Base-by-base conservation (phyloP, 2,797 vertebrate genomes). In the Platalea minor region DNA sequence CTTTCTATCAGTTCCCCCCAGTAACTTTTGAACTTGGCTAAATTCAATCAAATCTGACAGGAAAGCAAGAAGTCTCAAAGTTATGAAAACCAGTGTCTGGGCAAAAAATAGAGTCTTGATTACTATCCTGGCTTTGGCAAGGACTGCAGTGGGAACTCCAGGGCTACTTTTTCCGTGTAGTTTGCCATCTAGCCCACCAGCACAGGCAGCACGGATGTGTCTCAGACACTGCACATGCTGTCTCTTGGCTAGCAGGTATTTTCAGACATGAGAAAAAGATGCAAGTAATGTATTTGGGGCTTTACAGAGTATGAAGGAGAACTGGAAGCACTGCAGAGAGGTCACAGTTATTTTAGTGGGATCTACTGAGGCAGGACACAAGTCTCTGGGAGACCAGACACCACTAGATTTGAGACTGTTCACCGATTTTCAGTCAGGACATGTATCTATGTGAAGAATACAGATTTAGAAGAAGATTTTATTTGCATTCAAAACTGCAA, bases 21-120 rank as follows among this genome's bases (percentile, higher is more conserved):
- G 45, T 53, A 74, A 56, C 45, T 85, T 84, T 59, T 85, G 74
- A 90, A 75, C 46, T 78, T 86, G 41, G 83, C 54, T 78, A 43
- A 88, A 75, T 64, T 88, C 35, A 75, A 26, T 83, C 21, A 67
- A 28, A 80, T 84, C n/a, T 78, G 69, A 53, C 35, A 75, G 65
- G 50, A 84, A 78, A 59, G 35, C 7, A 60, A 8, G 24, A 67
- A 91, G 28, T n/a, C 35, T 73, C 25, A 59, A 73, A 87, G 31
- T 54, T 56, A 53, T 1, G 6, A 51, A 93, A 85, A 85, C 59
- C 19, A n/a, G 26, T 2, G 3, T 10, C 7, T 61, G 50, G 39
- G 37, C 5, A 68, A 75, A 45, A 14, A 19, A 10, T 10, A 20
- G 48, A 75, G n/a, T 25, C 21, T 60, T 33, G n/a, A 37, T 57